Evolutionary conservation across 2,888 invertebrate genomes (phyloP), one percentile per base, ranked within the genome.

Genomic region (Phortica okadai): DNA sequence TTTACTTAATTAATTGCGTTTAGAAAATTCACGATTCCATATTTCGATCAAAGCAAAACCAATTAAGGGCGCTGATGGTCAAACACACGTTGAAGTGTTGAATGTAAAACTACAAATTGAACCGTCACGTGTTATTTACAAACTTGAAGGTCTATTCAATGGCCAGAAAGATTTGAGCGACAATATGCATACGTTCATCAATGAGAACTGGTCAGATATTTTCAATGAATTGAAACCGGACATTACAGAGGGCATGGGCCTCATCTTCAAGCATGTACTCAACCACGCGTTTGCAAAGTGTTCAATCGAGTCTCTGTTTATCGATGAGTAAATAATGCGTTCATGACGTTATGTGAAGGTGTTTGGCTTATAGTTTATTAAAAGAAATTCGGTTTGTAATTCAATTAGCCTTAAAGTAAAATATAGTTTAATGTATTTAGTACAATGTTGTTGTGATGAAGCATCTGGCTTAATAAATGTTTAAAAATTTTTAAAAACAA

Each of bases 161-260:
- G 92, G 92, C 0, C 89, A 92, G 69, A 90, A 91, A 81, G 88
- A 87, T 11, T 83, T 92, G 1, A 91, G 92, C 59, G 91, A 92
- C 6, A 92, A 88, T 45, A 91, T 92, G 89, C 92, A 92, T 78
- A 45, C 44, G 0, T 81, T 90, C 6, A 79, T 90, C 67, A 90
- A 93, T 79, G 92, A 92, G 50, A 93, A 92, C 83, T 92, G 92
- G 92, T 56, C 79, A 25, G 91, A 91, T 0, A 90, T 93, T 56
- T 91, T 90, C 62, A 79, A 77, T 25, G 92, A 93, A 82, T 81
- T 93, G 2, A 86, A 87, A 75, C 81, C 83, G 0, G 83, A 90
- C 1, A 89, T 93, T 5, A 80, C 89, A 42, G 82, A 83, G 6
- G 91, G 90, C 0, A 88, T 92, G 58, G 88, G 84, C 1, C 79